Conservation (phyloP, 1,140 invertebrate species). For the Philopotamus ludificatus region DNA sequence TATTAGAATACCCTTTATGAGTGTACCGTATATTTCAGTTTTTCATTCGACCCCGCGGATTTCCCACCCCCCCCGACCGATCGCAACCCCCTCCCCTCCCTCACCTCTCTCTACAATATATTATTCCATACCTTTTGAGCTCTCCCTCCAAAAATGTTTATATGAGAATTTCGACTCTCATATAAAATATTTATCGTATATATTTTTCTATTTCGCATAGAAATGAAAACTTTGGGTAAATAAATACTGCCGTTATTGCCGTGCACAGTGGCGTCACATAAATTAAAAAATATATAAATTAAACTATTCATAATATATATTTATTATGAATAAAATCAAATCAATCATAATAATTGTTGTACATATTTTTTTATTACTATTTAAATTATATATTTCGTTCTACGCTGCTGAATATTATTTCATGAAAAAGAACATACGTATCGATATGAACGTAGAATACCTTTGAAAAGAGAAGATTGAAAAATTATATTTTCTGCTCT, state of each 20-base stretch:
- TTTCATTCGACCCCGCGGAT: constrained; percentile 2
- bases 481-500: constrained; percentile 38
- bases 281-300: no score
- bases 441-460: constrained; percentile 28
- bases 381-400: no score
- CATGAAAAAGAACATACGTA: constrained; percentile 11
- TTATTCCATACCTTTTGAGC: constrained; percentile 32
- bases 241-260: constrained; percentile 34
- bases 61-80: background rate
- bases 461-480: constrained; percentile 37
- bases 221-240: constrained; percentile 38
- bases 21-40: constrained; percentile 5
- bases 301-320: no score
- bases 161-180: constrained; percentile 34
- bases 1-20: background rate
- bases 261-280: constrained; percentile 10
- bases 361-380: no score
- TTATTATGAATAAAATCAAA: no score
- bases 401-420: no score
- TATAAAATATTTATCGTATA: constrained; percentile 38
- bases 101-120: constrained; percentile 14
- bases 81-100: background rate
- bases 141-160: constrained; percentile 34
- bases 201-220: constrained; percentile 37
- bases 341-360: no score